A percentile compares a stretch with the other conserved stretches of the same genome.
phyloP scores from a whole-genome alignment of 2,113 vertebrate species.

The Chloropsis hardwickii region DNA sequence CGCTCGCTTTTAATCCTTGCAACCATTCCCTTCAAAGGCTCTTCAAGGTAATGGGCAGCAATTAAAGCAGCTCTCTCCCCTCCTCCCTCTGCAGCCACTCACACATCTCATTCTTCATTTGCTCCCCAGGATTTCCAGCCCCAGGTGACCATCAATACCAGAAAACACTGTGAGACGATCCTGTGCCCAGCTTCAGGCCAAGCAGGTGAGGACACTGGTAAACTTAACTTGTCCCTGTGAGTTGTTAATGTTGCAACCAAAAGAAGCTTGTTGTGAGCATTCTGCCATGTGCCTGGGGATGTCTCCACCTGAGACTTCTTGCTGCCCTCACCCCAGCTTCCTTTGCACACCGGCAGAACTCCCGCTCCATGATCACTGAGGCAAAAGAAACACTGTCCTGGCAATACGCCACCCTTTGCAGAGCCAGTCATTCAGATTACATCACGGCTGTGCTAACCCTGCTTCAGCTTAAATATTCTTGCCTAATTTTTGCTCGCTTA shows the following conservation, averaged over 20 bases:
- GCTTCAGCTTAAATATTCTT: not conserved
- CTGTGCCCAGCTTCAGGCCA: not conserved
- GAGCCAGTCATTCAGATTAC: not conserved
- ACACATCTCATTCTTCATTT: not conserved
- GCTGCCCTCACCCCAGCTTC: not conserved
- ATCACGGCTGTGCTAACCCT: not conserved
- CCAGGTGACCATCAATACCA: not conserved
- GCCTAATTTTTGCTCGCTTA: not conserved
- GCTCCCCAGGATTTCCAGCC: not conserved
- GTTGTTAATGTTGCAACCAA: not conserved
- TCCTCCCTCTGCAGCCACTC: not conserved
- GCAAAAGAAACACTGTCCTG: not conserved
- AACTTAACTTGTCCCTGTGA: not conserved
- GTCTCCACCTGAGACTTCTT: not conserved
- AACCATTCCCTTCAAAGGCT: not conserved
- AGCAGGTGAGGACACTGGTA: not conserved
- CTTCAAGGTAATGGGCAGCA: not conserved
- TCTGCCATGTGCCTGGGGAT: fast-evolving
- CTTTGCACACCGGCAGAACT: not conserved
- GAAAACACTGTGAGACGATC: not conserved
- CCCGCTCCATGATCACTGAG: not conserved
- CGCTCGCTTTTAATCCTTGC: conserved; percentile 6
- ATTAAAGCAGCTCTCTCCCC: not conserved
- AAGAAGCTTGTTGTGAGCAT: not conserved
- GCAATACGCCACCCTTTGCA: not conserved